A percentile compares a stretch with the other conserved stretches of the same genome.
Evolutionary conservation across 30 jellyfish, hydroid and myxozoan species (phyloP).

Genomic region (Hydractinia symbiolongicarpus): DNA sequence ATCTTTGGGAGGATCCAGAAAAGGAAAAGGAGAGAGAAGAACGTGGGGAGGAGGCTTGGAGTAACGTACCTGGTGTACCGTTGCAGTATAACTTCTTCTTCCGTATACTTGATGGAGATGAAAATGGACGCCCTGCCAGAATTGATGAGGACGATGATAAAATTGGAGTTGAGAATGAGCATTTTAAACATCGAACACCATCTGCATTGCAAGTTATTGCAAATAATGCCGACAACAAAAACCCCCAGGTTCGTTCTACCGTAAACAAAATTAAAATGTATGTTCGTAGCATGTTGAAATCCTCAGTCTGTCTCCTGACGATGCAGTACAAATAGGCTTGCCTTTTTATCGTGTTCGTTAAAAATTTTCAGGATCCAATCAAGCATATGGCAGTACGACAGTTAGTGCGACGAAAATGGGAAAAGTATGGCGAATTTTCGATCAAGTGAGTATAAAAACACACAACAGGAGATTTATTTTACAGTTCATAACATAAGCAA

Average conservation of each 20-base stretch:
- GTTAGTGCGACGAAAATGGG: slow-evolving; percentile 86
- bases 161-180: background rate
- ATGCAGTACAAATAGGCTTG: too few species aligned
- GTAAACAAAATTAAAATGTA: too few species aligned
- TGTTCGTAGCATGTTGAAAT: too few species aligned
- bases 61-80: slow-evolving; percentile 73
- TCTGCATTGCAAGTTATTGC: slow-evolving; percentile 42
- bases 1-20: slow-evolving; percentile 37
- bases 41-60: slow-evolving; percentile 62
- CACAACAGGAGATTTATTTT: too few species aligned
- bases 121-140: slow-evolving; percentile 63
- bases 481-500: too few species aligned
- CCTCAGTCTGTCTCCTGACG: too few species aligned
- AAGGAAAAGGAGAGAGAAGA: slow-evolving; percentile 18
- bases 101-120: slow-evolving; percentile 77
- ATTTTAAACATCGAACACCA: slow-evolving; percentile 36
- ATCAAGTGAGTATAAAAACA: slow-evolving; percentile 35
- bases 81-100: slow-evolving; percentile 63
- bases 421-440: slow-evolving; percentile 41
- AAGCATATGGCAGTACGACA: slow-evolving; percentile 80
- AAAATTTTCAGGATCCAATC: slow-evolving; percentile 40
- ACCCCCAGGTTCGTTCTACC: background rate
- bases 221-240: slow-evolving; percentile 9
- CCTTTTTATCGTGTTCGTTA: too few species aligned
- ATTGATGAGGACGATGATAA: slow-evolving; percentile 11